phyloP scores from a whole-genome alignment of 2,888 invertebrate species.

The Leucophenga maculata region DNA sequence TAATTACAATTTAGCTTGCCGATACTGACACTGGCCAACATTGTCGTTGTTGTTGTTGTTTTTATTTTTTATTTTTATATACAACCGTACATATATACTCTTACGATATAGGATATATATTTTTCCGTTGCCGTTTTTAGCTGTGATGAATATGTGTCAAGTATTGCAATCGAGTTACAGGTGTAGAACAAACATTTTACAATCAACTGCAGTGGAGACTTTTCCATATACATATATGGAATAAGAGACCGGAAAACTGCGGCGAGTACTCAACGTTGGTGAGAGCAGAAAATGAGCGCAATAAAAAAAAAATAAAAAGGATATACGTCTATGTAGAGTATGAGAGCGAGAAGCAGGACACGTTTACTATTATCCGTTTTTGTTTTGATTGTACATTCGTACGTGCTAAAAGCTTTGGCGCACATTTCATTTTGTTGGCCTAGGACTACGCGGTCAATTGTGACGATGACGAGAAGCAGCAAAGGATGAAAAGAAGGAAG shows the following conservation, averaged over 20 bases:
- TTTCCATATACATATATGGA: background rate
- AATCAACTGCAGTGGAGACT: constrained; percentile 40
- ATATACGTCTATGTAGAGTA: background rate
- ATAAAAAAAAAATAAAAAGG: background rate
- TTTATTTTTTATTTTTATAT: background rate
- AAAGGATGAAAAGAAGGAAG: background rate
- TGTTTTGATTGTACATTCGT: constrained; percentile 62
- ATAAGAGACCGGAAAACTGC: background rate
- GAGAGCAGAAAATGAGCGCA: background rate
- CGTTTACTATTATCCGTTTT: constrained; percentile 60
- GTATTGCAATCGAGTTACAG: constrained; percentile 41
- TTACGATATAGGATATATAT: too few relatives aligned
- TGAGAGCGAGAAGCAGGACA: constrained; percentile 32
- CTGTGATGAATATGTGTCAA: constrained; percentile 47
- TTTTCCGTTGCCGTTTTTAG: background rate
- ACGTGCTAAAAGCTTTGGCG: constrained; percentile 46
- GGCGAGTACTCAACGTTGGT: constrained; percentile 6
- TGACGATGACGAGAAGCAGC: constrained; percentile 25
- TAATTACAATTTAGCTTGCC: constrained; percentile 44
- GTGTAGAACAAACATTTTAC: constrained; percentile 1
- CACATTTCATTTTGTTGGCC: constrained; percentile 48
- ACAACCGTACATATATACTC: background rate
- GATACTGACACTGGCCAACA: too few relatives aligned
- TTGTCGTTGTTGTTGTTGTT: background rate
- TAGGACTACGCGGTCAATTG: constrained; percentile 49